These are phyloP conservation scores for Argyresthia albistria DNA, from an alignment of 2,888 invertebrate species.

Conservation along the genomic window DNA sequence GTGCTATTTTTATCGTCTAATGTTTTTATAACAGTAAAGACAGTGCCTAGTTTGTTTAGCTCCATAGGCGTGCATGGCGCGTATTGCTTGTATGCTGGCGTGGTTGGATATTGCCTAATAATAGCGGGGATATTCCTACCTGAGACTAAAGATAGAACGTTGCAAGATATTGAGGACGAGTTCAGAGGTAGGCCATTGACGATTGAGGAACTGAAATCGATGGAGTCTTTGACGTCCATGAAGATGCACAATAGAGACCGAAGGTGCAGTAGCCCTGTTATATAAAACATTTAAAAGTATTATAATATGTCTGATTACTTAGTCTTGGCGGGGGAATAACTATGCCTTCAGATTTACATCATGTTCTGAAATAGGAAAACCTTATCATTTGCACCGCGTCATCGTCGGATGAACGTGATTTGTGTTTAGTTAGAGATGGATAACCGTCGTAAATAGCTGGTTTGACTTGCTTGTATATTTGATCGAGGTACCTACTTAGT, in stretches of 20 bases:
- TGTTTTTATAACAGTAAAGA: slow-evolving; percentile 38
- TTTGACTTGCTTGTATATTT: too few relatives aligned
- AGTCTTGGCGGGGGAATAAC: too few relatives aligned
- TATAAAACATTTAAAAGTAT: neutral
- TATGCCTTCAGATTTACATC: too few relatives aligned
- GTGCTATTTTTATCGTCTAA: slow-evolving; percentile 36
- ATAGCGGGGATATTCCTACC: slow-evolving; percentile 36
- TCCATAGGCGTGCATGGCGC: slow-evolving; percentile 35
- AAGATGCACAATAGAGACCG: neutral
- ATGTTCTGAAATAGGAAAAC: too few relatives aligned
- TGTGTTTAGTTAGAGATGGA: too few relatives aligned
- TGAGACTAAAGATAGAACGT: slow-evolving; percentile 44
- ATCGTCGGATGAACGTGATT: too few relatives aligned
- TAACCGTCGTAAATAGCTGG: too few relatives aligned
- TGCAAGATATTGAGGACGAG: slow-evolving; percentile 48
- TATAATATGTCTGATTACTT: too few relatives aligned
- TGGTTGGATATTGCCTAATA: slow-evolving; percentile 33
- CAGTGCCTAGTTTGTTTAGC: slow-evolving; percentile 31
- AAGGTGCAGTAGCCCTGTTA: slow-evolving; percentile 3
- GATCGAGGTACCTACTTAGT: too few relatives aligned
- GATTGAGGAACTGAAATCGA: slow-evolving; percentile 29
- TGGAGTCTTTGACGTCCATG: slow-evolving; percentile 30
- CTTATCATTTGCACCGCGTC: too few relatives aligned
- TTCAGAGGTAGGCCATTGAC: slow-evolving; percentile 34
- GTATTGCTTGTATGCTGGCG: slow-evolving; percentile 32